Evolutionary conservation across 2,113 vertebrate genomes (phyloP).

Genomic region (Centropus bengalensis): DNA sequence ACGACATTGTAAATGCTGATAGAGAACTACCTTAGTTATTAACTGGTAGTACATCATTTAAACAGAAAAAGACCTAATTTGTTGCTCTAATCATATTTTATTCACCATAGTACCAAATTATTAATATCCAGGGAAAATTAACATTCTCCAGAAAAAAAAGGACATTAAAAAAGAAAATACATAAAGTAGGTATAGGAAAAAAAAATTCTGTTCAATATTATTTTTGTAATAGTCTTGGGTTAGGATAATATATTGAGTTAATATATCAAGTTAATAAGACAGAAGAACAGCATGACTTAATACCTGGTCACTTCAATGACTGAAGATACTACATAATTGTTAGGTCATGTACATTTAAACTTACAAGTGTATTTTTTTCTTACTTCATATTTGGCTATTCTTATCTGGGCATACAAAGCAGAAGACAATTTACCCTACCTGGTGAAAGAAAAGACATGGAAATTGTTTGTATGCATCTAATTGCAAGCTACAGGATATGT

Average conservation of each 20-base stretch:
- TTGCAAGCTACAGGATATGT: accelerated
- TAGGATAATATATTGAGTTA: background rate
- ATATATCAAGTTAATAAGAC: background rate
- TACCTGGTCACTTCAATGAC: background rate
- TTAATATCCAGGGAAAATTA: background rate
- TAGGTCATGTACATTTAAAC: background rate
- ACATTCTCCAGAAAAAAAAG: background rate
- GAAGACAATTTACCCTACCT: background rate
- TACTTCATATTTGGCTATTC: background rate
- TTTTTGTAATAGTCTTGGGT: background rate
- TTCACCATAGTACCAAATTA: background rate
- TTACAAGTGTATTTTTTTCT: background rate
- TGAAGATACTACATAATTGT: background rate
- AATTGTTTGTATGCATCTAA: background rate
- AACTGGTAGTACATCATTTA: background rate
- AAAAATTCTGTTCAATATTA: background rate
- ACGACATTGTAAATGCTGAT: background rate
- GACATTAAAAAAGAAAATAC: background rate
- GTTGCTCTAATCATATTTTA: background rate
- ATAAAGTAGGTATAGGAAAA: background rate
- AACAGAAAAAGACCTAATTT: background rate
- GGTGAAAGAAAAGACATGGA: background rate
- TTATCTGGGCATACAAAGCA: background rate
- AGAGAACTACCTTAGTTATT: background rate
- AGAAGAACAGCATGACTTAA: background rate